Evolutionary conservation across 2,888 invertebrate genomes (phyloP).

Genomic region (Auanema freiburgensis): DNA sequence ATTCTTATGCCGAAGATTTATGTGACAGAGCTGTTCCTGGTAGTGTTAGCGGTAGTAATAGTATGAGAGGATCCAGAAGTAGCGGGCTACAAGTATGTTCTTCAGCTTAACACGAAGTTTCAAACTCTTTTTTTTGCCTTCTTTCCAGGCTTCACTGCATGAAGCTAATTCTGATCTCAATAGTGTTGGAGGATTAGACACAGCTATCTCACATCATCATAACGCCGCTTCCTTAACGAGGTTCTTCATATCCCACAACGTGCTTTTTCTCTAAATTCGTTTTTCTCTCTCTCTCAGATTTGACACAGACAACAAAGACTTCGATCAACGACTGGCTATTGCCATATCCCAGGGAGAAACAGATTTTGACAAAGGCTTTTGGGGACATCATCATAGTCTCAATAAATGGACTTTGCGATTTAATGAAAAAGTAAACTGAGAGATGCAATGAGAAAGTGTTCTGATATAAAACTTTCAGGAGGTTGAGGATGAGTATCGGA

Average conservation of each 20-base stretch:
- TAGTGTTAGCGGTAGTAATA: conserved; percentile 56
- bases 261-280: neutral
- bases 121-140: neutral
- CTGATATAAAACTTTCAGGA: conserved; percentile 18
- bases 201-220: conserved; percentile 64
- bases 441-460: neutral
- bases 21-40: conserved; percentile 31
- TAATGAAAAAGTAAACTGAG: conserved; percentile 69
- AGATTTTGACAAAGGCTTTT: conserved; percentile 49
- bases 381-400: conserved; percentile 69
- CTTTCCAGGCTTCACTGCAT: conserved; percentile 33
- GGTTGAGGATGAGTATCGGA: conserved; percentile 61
- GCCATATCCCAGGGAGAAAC: conserved; percentile 51
- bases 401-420: conserved; percentile 81
- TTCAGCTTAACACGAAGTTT: neutral
- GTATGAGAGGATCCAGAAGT: conserved; percentile 59
- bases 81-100: conserved; percentile 52
- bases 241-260: conserved; percentile 2
- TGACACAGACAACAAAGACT: conserved; percentile 63
- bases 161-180: conserved; percentile 60
- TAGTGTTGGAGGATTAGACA: conserved; percentile 60
- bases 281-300: conserved; percentile 31
- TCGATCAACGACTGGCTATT: conserved; percentile 60
- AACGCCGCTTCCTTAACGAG: conserved; percentile 61
- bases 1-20: conserved; percentile 36